A percentile compares a stretch with the other conserved stretches of the same genome.
These are phyloP conservation scores for Trinorchestia longiramus DNA, from an alignment of 1,140 invertebrate genomes.

Conservation along the genomic window DNA sequence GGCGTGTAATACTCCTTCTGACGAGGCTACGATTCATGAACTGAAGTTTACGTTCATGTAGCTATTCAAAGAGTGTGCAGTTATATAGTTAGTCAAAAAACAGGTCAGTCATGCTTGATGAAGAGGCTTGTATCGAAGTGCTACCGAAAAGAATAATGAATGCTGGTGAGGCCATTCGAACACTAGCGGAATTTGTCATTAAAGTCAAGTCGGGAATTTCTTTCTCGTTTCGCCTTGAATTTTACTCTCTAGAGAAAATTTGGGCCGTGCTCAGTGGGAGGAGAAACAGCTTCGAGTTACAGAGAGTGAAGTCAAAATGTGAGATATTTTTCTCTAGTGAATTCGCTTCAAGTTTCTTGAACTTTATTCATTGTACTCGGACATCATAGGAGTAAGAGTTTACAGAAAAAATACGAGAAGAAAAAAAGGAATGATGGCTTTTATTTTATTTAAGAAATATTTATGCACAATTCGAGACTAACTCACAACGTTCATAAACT, in stretches of 20 bases:
- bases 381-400: background rate
- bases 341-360: background rate
- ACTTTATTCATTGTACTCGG: background rate
- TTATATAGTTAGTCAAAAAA: background rate
- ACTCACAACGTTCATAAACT: background rate
- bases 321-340: background rate
- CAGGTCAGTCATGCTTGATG: background rate
- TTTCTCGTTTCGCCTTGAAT: background rate
- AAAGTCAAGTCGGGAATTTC: background rate
- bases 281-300: background rate
- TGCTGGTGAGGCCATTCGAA: background rate
- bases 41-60: background rate
- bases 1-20: background rate
- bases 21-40: background rate
- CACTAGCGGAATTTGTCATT: background rate
- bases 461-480: background rate
- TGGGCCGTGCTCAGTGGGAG: background rate
- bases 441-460: background rate
- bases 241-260: background rate
- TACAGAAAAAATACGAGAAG: background rate
- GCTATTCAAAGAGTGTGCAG: background rate
- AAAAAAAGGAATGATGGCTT: background rate
- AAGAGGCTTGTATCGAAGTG: background rate
- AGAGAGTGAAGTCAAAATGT: background rate
- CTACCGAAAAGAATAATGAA: background rate